Evolutionary conservation across 2,888 invertebrate genomes (phyloP).

Genomic region (Drosophila neoperkinsi): DNA sequence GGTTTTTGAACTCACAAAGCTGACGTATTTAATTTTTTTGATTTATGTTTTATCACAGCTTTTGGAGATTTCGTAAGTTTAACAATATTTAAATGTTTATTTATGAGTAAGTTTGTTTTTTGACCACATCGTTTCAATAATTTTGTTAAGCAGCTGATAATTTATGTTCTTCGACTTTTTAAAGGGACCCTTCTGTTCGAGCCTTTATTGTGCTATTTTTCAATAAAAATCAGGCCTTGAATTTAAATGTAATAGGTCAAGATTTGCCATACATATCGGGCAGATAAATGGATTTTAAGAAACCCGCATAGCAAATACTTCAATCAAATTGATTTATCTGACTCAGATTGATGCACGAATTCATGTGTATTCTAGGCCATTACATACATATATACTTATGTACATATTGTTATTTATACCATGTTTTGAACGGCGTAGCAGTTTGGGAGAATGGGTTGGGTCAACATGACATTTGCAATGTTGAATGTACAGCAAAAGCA

Average conservation of each 20-base stretch:
- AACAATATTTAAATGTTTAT: background rate
- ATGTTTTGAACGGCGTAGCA: slow-evolving; percentile 4
- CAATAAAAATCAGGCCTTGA: background rate
- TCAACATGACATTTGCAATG: slow-evolving; percentile 36
- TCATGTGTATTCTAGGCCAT: background rate
- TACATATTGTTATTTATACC: slow-evolving; percentile 7
- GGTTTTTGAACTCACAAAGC: background rate
- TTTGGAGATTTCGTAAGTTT: background rate
- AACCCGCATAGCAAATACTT: slow-evolving; percentile 7
- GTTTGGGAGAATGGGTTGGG: background rate
- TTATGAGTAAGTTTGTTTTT: background rate
- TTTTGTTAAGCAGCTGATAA: too few relatives aligned
- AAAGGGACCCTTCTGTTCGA: background rate
- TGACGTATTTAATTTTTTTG: background rate
- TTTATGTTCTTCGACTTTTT: background rate
- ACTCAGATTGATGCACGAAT: slow-evolving; percentile 7
- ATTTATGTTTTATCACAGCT: background rate
- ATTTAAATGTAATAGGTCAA: background rate
- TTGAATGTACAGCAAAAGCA: slow-evolving; percentile 38
- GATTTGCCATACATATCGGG: background rate
- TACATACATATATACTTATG: background rate
- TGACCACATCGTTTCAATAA: background rate
- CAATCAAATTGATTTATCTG: slow-evolving; percentile 18
- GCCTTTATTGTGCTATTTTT: background rate
- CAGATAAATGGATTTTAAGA: background rate